phyloP scores from a whole-genome alignment of 2,113 vertebrate species.

The Cinclus mexicanus region DNA sequence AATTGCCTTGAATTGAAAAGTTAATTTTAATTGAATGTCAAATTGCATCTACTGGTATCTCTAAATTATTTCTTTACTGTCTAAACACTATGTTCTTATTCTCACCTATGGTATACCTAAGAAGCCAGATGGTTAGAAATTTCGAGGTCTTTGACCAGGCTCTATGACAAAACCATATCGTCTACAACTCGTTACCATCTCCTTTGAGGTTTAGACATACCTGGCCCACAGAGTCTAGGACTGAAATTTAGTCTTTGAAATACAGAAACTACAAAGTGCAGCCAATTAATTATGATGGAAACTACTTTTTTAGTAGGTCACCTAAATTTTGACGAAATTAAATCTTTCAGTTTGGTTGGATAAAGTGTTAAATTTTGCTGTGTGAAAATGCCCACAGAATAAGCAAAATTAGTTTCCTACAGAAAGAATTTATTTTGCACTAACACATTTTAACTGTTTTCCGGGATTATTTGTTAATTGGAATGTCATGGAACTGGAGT shows the following conservation, averaged over 20 bases:
- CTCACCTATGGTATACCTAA: background rate
- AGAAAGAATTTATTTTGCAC: background rate
- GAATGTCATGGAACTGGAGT: background rate
- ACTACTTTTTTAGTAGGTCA: background rate
- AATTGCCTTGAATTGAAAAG: background rate
- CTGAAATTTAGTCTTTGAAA: background rate
- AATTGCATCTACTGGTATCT: background rate
- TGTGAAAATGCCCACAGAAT: background rate
- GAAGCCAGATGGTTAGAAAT: background rate
- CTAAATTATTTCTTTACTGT: background rate
- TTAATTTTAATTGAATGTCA: background rate
- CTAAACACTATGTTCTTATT: background rate
- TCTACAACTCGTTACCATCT: background rate
- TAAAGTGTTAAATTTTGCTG: background rate
- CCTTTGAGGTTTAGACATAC: background rate
- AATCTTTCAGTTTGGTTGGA: background rate
- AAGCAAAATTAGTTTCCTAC: background rate
- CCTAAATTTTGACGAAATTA: background rate
- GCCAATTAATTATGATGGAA: background rate
- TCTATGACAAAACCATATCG: background rate
- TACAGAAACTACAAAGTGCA: background rate
- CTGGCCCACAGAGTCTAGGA: background rate
- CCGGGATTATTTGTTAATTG: background rate
- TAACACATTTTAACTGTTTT: background rate
- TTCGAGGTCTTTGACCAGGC: background rate